A percentile compares a stretch with the other conserved stretches of the same genome.
Evolutionary conservation across 2,797 vertebrate genomes (phyloP).

Genomic region (Otus scops): DNA sequence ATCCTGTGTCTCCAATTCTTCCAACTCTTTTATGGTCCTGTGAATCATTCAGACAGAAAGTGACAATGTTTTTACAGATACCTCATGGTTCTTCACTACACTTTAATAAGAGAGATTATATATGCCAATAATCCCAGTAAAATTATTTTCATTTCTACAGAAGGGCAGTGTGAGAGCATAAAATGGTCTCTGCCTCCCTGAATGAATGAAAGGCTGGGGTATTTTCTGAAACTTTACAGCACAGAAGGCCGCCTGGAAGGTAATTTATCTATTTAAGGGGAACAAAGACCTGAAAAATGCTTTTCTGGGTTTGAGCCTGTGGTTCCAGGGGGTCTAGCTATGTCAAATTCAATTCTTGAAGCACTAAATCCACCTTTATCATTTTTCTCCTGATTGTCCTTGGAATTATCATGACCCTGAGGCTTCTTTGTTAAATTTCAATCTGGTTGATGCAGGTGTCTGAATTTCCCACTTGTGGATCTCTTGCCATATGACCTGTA

Average conservation of each 20-base stretch:
- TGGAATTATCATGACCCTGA: neutral
- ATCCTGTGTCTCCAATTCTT: neutral
- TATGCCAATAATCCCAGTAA: neutral
- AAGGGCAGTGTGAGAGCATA: neutral
- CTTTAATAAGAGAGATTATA: neutral
- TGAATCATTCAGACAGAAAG: neutral
- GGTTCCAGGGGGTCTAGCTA: neutral
- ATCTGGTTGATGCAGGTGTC: neutral
- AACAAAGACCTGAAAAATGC: neutral
- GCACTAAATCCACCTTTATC: neutral
- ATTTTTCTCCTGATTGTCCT: neutral
- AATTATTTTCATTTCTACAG: neutral
- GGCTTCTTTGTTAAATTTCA: neutral
- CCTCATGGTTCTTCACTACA: neutral
- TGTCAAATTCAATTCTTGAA: neutral
- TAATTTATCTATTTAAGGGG: neutral
- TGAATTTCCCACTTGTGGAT: neutral
- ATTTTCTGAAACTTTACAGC: neutral
- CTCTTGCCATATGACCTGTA: neutral
- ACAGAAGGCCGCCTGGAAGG: neutral
- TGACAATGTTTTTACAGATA: neutral
- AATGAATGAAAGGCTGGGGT: neutral
- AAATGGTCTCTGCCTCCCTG: neutral
- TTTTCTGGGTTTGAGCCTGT: neutral
- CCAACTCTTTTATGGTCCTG: neutral